Base-by-base conservation (phyloP, 1,140 invertebrate species). In the Mizuhopecten yessoensis region DNA sequence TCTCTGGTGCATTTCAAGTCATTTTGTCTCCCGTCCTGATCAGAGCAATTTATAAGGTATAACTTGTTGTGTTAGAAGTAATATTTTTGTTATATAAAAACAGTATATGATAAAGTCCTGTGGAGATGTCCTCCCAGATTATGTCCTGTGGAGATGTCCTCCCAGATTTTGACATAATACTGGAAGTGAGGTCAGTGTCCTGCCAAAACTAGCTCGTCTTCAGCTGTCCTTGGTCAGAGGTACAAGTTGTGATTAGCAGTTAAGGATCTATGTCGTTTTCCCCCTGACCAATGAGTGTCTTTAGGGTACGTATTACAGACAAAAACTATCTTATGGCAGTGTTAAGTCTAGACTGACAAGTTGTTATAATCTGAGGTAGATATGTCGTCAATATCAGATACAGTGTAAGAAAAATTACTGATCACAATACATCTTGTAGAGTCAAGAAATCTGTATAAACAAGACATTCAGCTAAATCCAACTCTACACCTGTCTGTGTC, bases 81-180 rank as follows among this genome's bases (percentile, higher is more conserved):
- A 17, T 20, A 2, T 75, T 29, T 75, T 75, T 75, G 23, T 45
- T 20, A n/a, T 7, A 29, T 5, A 13, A 75, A 29, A 75, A 29
- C 15, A 75, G 29, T 75, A 29, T 75, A 45, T 75, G n/a, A n/a
- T n/a, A n/a, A n/a, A n/a, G n/a, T 29, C 29, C 17, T n/a, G 5
- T 75, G 29, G 23, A 75, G 9, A 9, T 75, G 57, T 75, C 57
- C 57, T 75, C n/a, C 57, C 57, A 75, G 57, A 75, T n/a, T 75
- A n/a, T n/a, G n/a, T 29, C 29, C 17, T n/a, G 5, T 75, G 29
- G 23, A 75, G 9, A 9, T 75, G 57, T 75, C 57, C 57, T 75
- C n/a, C 57, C 57, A 75, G 57, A 75, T n/a, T 75, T 75, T 29
- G 57, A 75, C 57, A 75, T 75, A n/a, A n/a, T n/a, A 75, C 23